Percentiles rank a stretch among this genome's conserved stretches.
These are phyloP conservation scores for Melanotus villosus DNA, from an alignment of 2,888 invertebrate genomes.

Conservation along the genomic window DNA sequence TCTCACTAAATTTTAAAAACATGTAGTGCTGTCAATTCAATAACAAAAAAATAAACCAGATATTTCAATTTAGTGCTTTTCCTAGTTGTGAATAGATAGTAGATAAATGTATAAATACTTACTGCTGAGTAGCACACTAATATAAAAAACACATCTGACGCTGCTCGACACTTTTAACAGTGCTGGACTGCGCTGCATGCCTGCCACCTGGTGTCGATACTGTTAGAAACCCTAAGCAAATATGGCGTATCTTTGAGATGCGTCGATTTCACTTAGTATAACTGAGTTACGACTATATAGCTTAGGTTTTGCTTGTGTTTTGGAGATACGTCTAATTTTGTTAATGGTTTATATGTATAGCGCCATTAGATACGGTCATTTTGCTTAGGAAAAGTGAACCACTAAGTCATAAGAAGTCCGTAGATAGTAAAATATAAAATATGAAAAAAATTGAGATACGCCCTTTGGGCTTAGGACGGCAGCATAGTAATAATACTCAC, in stretches of 20 bases:
- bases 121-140: neutral
- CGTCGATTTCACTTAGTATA: neutral
- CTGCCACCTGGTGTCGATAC: neutral
- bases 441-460: neutral
- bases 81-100: no score
- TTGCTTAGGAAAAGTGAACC: neutral
- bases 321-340: conserved; percentile 3
- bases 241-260: neutral
- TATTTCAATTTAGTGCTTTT: no score
- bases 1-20: no score
- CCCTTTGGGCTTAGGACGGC: neutral
- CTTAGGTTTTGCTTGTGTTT: neutral
- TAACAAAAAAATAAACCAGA: no score
- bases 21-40: no score
- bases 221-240: conserved; percentile 1
- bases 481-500: no score
- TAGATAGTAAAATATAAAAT: neutral
- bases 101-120: neutral
- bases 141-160: conserved; percentile 1
- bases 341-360: neutral
- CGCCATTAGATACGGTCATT: neutral
- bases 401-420: neutral
- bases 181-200: neutral
- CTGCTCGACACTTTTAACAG: neutral
- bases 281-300: neutral